Evolutionary conservation across 2,888 invertebrate genomes (phyloP), one percentile per base, ranked within the genome.

Genomic region (Pomacea canaliculata): DNA sequence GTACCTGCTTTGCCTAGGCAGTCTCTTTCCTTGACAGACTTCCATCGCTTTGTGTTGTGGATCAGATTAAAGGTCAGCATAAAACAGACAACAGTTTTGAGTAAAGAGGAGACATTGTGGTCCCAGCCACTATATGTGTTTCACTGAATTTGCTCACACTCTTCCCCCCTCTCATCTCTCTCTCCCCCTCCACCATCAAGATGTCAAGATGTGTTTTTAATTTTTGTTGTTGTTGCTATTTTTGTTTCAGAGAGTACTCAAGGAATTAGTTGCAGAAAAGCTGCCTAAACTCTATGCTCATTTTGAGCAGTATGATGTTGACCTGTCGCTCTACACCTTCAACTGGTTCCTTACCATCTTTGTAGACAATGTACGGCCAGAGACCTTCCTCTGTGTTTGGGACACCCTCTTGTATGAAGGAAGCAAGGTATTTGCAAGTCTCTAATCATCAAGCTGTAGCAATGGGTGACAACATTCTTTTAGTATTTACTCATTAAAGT

Each of bases 341-440:
- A 92, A 91, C 85, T 93, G 93, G 93, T 93, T 93, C 86, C 87
- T 93, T 69, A 93, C 93, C 19, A 85, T 92, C 46, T 93, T 92
- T 87, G 92, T 93, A n/a, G 93, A 93, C 83, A 91, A 91, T 80
- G 89, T 93, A 37, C 92, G 92, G 0, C 91, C 91, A 71, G 89
- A 91, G 56, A 91, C 92, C 62, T 93, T 92, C 86, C 89, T 93
- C 27, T 87, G 91, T 51, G 91, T 93, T 63, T 93, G 93, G 92
- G 93, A 93, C 84, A 88, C 91, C 12, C 92, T 93, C 83, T 89
- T 93, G 10, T 92, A 91, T 83, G 93, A 93, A 84, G 93, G 93
- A 5, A 91, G 91, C 81, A 93, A 93, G 91, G 92, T 92, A 79
- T 65, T 37, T 37, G 37, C 37, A 37, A 37, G 3, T 37, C 37